Conservation (phyloP, 1,140 invertebrate species). For the Drosophila tani region DNA sequence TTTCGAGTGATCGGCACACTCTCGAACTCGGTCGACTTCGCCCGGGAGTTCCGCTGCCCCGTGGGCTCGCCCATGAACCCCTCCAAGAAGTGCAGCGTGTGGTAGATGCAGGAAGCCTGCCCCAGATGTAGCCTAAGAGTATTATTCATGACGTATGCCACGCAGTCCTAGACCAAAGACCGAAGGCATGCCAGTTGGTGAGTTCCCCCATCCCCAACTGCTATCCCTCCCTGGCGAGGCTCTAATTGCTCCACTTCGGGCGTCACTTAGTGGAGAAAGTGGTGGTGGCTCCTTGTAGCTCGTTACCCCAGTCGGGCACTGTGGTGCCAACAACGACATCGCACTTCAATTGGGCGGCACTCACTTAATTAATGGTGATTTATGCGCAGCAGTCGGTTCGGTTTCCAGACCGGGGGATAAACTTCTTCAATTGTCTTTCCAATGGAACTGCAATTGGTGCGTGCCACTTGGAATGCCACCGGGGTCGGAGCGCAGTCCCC, state of each 20-base stretch:
- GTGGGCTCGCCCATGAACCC: slow-evolving; percentile 93
- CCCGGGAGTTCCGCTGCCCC: slow-evolving; percentile 90
- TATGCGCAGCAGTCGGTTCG: slow-evolving; percentile 58
- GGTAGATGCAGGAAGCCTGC: slow-evolving; percentile 45
- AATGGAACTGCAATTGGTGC: slow-evolving; percentile 46
- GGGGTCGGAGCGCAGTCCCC: slow-evolving; percentile 25
- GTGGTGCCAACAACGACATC: slow-evolving; percentile 56
- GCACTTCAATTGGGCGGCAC: slow-evolving; percentile 64
- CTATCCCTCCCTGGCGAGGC: neutral
- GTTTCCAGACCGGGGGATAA: neutral
- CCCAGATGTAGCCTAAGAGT: slow-evolving; percentile 52
- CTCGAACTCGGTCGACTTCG: slow-evolving; percentile 93
- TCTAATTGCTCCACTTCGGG: slow-evolving; percentile 42
- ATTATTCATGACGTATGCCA: slow-evolving; percentile 55
- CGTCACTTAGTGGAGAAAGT: slow-evolving; percentile 37
- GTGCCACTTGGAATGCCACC: slow-evolving; percentile 11
- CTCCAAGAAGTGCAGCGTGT: slow-evolving; percentile 90
- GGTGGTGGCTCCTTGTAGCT: slow-evolving; percentile 23
- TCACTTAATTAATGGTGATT: slow-evolving; percentile 78
- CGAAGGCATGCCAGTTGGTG: slow-evolving; percentile 38
- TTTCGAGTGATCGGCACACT: slow-evolving; percentile 93
- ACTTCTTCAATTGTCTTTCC: slow-evolving; percentile 69
- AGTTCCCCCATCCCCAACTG: slow-evolving; percentile 28
- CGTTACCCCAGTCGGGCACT: slow-evolving; percentile 31
- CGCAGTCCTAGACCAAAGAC: slow-evolving; percentile 31